Percentiles rank a stretch among this genome's conserved stretches.
phyloP scores from a whole-genome alignment of 2,797 vertebrate genomes.

The Falco biarmicus region DNA sequence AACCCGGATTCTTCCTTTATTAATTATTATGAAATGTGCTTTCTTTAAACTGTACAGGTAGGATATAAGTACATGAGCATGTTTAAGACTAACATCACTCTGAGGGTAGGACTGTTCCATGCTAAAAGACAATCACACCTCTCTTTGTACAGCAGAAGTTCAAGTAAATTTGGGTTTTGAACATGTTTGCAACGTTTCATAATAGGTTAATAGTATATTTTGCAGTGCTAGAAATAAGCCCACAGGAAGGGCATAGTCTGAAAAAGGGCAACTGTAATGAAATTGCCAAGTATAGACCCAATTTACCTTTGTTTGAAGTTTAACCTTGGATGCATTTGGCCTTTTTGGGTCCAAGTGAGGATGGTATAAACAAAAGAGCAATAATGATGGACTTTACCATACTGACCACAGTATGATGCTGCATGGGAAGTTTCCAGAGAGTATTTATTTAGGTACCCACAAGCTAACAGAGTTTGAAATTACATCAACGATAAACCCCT shows the following conservation, averaged over 20 bases:
- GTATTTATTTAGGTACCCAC: rapidly evolving
- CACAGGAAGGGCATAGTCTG: not conserved
- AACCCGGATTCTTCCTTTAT: not conserved
- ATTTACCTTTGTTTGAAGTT: not conserved
- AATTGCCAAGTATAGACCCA: not conserved
- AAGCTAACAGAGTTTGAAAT: not conserved
- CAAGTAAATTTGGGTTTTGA: not conserved
- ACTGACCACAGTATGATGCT: not conserved
- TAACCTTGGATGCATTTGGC: not conserved
- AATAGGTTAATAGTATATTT: not conserved
- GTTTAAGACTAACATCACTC: not conserved
- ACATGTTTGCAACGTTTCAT: not conserved
- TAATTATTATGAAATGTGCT: not conserved
- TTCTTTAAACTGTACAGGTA: not conserved
- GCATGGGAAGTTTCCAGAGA: not conserved
- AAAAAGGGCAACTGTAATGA: not conserved
- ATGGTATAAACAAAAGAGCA: not conserved
- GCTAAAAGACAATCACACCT: not conserved
- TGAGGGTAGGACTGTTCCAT: not conserved
- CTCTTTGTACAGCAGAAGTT: not conserved
- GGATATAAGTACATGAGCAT: not conserved
- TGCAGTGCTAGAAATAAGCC: not conserved
- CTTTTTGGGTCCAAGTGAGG: not conserved
- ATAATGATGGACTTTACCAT: rapidly evolving
- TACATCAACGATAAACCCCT: slow-evolving; percentile 37